Evolutionary conservation across 92 coral and sea anemone species (phyloP), one percentile per base, ranked within the genome.

Genomic region (Plumapathes pennacea): DNA sequence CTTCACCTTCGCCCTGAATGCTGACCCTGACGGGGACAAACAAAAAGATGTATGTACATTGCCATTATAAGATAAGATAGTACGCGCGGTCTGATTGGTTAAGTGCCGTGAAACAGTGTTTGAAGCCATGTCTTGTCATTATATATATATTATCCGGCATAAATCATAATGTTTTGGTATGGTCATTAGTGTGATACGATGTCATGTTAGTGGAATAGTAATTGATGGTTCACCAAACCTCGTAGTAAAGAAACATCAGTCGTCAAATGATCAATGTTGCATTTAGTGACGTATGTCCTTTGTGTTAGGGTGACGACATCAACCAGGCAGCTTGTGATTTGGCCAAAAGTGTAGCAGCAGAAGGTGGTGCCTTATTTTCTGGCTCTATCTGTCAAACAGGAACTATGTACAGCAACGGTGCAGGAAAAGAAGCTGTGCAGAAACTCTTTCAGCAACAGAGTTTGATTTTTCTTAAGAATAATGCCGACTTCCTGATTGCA

Each of bases 251-350:
- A n/a, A n/a, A n/a, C n/a, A n/a, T n/a, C n/a, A n/a, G n/a, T n/a
- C n/a, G n/a, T 37, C 15, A n/a, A 10, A n/a, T 10, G 10, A 37
- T 15, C 10, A n/a, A n/a, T 15, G 10, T 37, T 37, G n/a, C n/a
- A n/a, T n/a, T n/a, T n/a, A n/a, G n/a, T n/a, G n/a, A n/a, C n/a
- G n/a, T n/a, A 36, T 39, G 39, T 10, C 4, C 23, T 25, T 3
- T 52, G 28, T 71, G 54, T 62, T 38, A 75, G 83, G 37, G 77
- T 33, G 39, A 67, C 42, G 64, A 68, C 26, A 60, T 85, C 29
- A 85, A 78, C 53, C 74, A 74, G 43, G 79, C 87, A 12, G 80
- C 83, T 13, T 78, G 94, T 50, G 72, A 46, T 21, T 49, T 80
- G 26, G 94, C 86, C 22, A 68, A 64, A 21, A 69, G 74, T 10